Evolutionary conservation across 2,888 invertebrate species (phyloP).

Genomic region (Drosophila meridiana): DNA sequence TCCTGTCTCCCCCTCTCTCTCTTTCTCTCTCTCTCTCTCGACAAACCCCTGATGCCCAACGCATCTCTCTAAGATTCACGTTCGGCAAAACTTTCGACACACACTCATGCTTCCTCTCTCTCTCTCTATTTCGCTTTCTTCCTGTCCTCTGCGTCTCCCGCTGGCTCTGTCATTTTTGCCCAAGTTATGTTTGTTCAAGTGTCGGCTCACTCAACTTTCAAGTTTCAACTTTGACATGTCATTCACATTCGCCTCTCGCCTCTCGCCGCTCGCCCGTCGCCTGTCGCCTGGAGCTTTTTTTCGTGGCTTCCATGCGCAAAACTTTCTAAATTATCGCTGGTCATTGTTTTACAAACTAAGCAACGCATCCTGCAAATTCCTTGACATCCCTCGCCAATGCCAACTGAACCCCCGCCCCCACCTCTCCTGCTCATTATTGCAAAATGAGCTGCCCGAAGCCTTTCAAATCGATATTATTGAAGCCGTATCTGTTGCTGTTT

Average conservation of each 20-base stretch:
- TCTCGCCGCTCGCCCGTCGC: neutral
- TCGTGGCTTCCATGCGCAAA: constrained; percentile 26
- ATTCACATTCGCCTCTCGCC: constrained; percentile 28
- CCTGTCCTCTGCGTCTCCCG: constrained; percentile 6
- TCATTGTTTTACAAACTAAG: constrained; percentile 59
- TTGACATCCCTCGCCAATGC: constrained; percentile 19
- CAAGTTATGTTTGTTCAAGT: constrained; percentile 63
- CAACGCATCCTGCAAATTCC: constrained; percentile 41
- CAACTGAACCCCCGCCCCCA: neutral
- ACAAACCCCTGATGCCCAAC: neutral
- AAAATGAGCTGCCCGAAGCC: constrained; percentile 32
- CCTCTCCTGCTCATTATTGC: constrained; percentile 19
- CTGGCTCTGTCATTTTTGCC: constrained; percentile 8
- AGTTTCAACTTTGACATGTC: constrained; percentile 65
- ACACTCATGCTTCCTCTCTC: constrained; percentile 1
- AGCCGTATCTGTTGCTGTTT: constrained; percentile 11
- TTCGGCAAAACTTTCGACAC: constrained; percentile 40
- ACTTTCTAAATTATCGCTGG: constrained; percentile 68
- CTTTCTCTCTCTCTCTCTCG: neutral
- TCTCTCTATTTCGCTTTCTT: neutral
- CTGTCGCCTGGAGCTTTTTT: constrained; percentile 13
- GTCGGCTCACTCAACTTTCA: constrained; percentile 46
- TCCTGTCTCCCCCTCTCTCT: neutral
- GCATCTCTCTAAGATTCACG: constrained; percentile 16
- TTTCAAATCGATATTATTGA: constrained; percentile 51